Conservation (phyloP, 2,888 invertebrate species). For the Drosophila eohydei region DNA sequence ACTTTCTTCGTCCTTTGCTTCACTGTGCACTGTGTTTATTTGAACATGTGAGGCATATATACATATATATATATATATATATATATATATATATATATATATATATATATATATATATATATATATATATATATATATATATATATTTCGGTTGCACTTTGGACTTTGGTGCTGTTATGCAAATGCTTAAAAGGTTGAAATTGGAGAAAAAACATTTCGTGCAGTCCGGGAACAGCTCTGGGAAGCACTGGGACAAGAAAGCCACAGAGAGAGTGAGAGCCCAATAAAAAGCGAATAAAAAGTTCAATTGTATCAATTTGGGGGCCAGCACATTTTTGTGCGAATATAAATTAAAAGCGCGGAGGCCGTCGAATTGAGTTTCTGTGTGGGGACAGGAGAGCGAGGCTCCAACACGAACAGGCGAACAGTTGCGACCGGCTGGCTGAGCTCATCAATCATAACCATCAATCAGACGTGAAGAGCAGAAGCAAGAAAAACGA, state of each 20-base stretch:
- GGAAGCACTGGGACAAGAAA: constrained; percentile 26
- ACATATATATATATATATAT: constrained; percentile 9
- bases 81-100: constrained; percentile 23
- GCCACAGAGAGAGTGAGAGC: constrained; percentile 25
- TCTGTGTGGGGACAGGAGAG: not conserved
- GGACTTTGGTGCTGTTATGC: constrained; percentile 69
- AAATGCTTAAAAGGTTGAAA: constrained; percentile 60
- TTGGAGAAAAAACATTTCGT: constrained; percentile 47
- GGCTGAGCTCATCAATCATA: constrained; percentile 70
- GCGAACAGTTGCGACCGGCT: constrained; percentile 42
- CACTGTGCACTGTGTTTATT: constrained; percentile 31
- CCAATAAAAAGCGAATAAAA: constrained; percentile 51
- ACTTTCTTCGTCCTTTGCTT: not conserved
- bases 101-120: constrained; percentile 19
- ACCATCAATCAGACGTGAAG: constrained; percentile 70
- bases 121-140: constrained; percentile 13
- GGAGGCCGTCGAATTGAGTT: constrained; percentile 18
- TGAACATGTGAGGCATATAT: constrained; percentile 37
- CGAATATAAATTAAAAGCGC: constrained; percentile 49
- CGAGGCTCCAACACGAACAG: constrained; percentile 10
- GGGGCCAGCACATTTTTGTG: constrained; percentile 30
- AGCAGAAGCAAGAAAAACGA: constrained; percentile 14
- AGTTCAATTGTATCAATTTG: constrained; percentile 77
- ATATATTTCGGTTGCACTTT: constrained; percentile 47
- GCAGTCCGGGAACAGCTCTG: constrained; percentile 26